Evolutionary conservation across 1,140 invertebrate genomes (phyloP).

Genomic region (Megathymus violae): DNA sequence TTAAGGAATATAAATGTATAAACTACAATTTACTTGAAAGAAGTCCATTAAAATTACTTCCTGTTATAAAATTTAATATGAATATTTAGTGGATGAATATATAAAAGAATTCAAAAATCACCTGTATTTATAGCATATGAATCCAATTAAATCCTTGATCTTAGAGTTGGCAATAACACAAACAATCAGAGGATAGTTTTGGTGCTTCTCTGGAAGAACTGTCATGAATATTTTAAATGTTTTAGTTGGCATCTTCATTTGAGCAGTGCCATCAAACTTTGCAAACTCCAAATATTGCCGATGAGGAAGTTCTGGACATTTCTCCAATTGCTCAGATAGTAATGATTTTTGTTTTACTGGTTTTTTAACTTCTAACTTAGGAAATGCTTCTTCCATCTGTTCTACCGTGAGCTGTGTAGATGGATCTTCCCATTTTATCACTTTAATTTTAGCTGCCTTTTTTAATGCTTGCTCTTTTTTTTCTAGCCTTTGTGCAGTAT

Average conservation of each 20-base stretch:
- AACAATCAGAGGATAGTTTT: conserved; percentile 93
- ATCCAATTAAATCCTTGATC: conserved; percentile 96
- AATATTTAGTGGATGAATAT: too few relatives aligned
- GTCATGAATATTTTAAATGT: conserved; percentile 94
- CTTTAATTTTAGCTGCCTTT: conserved; percentile 90
- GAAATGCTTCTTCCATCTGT: conserved; percentile 89
- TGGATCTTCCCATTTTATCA: conserved; percentile 90
- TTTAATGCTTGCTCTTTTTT: conserved; percentile 94
- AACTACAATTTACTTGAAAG: too few relatives aligned
- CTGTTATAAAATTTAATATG: too few relatives aligned
- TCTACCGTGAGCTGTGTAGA: conserved; percentile 80
- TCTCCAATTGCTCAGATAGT: conserved; percentile 89
- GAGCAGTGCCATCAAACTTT: conserved; percentile 95
- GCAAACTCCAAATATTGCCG: conserved; percentile 96
- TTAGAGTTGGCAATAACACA: conserved; percentile 92
- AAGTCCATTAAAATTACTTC: too few relatives aligned
- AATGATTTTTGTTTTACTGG: conserved; percentile 83
- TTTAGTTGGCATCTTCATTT: conserved; percentile 90
- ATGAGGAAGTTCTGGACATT: conserved; percentile 88
- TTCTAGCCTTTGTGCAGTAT: conserved; percentile 95
- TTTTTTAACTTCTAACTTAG: conserved; percentile 81
- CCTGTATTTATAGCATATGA: conserved; percentile 94
- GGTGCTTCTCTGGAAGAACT: conserved; percentile 91
- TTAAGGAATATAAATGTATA: too few relatives aligned
- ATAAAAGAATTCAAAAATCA: too few relatives aligned